Percentiles rank a stretch among this genome's conserved stretches.
These are phyloP conservation scores for Platanista minor DNA, from an alignment of 2,113 vertebrate genomes.

Conservation along the genomic window DNA sequence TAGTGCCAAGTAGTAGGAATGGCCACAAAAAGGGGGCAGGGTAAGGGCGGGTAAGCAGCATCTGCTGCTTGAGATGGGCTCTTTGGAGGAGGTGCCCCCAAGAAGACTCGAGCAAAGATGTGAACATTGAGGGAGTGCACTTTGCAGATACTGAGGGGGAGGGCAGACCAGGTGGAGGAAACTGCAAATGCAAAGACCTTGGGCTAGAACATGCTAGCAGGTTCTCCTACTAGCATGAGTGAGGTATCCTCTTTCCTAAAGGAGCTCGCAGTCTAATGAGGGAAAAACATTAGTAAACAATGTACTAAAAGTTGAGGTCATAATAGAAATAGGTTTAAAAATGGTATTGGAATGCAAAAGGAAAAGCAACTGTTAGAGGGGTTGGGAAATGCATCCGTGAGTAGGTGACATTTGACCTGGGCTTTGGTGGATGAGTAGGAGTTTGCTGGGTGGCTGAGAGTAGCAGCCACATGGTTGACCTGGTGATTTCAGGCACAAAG, in stretches of 20 bases:
- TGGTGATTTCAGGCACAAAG: neutral
- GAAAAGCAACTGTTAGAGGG: neutral
- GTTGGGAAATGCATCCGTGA: neutral
- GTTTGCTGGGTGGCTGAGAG: neutral
- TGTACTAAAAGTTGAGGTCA: neutral
- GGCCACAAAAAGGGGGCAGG: neutral
- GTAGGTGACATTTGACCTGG: neutral
- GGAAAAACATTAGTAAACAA: neutral
- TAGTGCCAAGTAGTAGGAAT: rapidly evolving
- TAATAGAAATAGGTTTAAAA: neutral
- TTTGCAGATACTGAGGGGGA: neutral
- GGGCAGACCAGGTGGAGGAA: neutral
- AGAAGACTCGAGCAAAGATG: neutral
- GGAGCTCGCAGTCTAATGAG: neutral
- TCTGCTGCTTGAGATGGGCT: neutral
- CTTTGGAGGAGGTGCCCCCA: neutral
- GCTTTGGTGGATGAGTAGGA: neutral
- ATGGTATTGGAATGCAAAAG: neutral
- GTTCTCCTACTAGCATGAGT: neutral
- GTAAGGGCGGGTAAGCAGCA: neutral
- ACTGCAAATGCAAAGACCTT: neutral
- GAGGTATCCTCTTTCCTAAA: neutral
- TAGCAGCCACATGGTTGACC: neutral
- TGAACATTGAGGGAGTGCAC: neutral
- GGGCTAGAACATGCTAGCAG: neutral